phyloP scores from a whole-genome alignment of 2,113 vertebrate species.

The Thryonomys swinderianus region DNA sequence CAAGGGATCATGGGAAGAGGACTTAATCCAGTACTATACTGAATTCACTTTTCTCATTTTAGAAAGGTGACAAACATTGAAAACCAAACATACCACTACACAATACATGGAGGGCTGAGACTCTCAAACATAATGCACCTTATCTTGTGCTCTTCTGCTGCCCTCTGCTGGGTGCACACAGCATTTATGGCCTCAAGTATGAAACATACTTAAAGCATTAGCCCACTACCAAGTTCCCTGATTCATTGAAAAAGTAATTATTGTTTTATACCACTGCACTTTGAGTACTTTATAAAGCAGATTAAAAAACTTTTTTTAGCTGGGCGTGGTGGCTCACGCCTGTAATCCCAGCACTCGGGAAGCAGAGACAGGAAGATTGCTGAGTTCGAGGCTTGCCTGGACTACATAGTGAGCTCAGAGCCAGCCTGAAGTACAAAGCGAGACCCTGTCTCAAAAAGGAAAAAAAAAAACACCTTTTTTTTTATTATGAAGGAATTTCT shows the following conservation, averaged over 20 bases:
- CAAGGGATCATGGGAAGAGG: background rate
- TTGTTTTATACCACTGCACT: background rate
- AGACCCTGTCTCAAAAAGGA: too few species aligned
- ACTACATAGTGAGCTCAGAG: too few species aligned
- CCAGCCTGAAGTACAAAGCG: too few species aligned
- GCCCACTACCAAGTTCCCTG: background rate
- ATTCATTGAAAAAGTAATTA: background rate
- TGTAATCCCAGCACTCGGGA: too few species aligned
- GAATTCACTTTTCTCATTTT: background rate
- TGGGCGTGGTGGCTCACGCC: too few species aligned
- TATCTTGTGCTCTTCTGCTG: constrained; percentile 39
- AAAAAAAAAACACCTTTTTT: too few species aligned
- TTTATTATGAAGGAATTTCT: background rate
- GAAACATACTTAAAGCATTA: background rate
- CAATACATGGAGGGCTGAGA: background rate
- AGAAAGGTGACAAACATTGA: background rate
- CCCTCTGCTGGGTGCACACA: constrained; percentile 62
- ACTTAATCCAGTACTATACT: background rate
- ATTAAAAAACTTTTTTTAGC: background rate
- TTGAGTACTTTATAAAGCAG: background rate
- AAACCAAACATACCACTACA: background rate
- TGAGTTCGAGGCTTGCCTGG: too few species aligned
- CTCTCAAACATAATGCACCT: background rate
- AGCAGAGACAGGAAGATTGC: too few species aligned
- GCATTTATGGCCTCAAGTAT: background rate